Evolutionary conservation across 2,797 vertebrate species (phyloP), one percentile per base, ranked within the genome.

Genomic region (Nothura maculosa): DNA sequence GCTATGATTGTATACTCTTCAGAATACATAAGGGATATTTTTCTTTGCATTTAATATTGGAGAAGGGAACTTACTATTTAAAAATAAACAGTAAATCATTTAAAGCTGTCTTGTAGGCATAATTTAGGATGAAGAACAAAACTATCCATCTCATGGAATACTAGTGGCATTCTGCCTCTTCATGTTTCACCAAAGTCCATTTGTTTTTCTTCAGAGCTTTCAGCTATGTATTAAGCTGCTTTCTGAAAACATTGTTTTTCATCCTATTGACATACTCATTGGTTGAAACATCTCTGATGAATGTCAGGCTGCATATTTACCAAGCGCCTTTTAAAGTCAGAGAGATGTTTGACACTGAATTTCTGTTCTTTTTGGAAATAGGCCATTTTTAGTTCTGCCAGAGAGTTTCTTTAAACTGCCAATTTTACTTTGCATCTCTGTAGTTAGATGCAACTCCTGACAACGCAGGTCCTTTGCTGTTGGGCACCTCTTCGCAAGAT

Each of bases 51-150:
- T 54, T 68, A 77, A 75, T 58, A 54, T 6, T 11, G 27, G 69
- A 57, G 48, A 30, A n/a, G 30, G 69, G 74, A 67, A 81, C 68
- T 78, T 73, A 67, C 34, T 85, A 87, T 92, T 92, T 95, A 87
- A 63, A 93, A 88, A 93, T 94, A 96, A 97, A 96, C 45, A 92
- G 36, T 36, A 80, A 81, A 70, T 91, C 69, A 10, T 97, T 95
- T 94, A 93, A 95, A 94, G 5, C 9, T 92, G n/a, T 79, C 63
- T 93, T 87, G 48, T 64, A 88, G 45, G 32, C 87, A 80, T 77
- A 88, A 72, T 63, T 91, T 94, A 62, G 57, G 38, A 45, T 82
- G 77, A 81, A 47, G 89, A 93, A 94, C 80, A 94, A 94, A 60
- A 15, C 82, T 54, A 57, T 27, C 73, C 92, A 69, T 92, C 81